Evolutionary conservation across 2,797 vertebrate species (phyloP).

Genomic region (Threskiornis aethiopicus): DNA sequence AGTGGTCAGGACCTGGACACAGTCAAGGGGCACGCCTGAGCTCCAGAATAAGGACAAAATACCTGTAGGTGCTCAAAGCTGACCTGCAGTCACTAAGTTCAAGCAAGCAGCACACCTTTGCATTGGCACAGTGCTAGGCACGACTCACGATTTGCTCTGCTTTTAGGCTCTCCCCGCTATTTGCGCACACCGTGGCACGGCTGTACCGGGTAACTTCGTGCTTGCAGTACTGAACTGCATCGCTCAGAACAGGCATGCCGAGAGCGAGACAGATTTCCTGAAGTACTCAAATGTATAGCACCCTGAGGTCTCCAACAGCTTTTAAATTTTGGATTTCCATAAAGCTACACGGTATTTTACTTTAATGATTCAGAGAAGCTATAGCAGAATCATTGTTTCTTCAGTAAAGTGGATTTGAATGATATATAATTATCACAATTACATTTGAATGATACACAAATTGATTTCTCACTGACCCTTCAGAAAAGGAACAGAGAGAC

Average conservation of each 20-base stretch:
- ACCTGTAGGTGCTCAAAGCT: accelerated
- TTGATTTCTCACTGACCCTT: background rate
- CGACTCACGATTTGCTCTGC: accelerated
- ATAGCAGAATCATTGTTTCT: background rate
- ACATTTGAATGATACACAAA: background rate
- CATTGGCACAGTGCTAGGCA: accelerated
- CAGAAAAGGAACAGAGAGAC: background rate
- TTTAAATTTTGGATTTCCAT: background rate
- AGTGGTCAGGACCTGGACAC: accelerated
- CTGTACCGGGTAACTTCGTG: accelerated
- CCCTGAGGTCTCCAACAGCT: background rate
- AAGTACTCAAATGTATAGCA: background rate
- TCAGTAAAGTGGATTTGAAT: background rate
- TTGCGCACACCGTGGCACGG: accelerated
- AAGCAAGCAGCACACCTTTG: background rate
- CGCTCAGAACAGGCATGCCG: background rate
- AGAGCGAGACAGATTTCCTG: background rate
- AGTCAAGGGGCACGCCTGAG: accelerated
- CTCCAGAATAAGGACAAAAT: accelerated
- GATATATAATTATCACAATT: background rate
- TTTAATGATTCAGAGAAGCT: background rate
- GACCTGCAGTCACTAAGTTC: accelerated
- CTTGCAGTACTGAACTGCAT: accelerated
- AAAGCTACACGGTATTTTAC: background rate
- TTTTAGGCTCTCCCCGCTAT: background rate